Conservation (phyloP, 2,113 vertebrate species). For the Ploceus nigricollis region DNA sequence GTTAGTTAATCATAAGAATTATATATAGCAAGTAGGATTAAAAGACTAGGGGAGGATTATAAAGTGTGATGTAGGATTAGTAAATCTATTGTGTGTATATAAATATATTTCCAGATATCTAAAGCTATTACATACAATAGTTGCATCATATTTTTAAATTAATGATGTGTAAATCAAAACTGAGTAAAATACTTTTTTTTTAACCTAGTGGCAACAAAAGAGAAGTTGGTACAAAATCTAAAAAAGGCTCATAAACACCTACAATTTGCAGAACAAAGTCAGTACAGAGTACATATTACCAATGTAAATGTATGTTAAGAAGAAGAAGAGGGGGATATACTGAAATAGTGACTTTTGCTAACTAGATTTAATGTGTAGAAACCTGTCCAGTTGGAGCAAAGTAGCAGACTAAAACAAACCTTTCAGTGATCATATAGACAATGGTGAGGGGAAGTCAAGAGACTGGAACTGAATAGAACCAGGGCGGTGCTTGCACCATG, state of each 20-base stretch:
- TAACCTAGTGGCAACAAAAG: neutral
- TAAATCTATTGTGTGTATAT: neutral
- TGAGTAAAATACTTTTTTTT: neutral
- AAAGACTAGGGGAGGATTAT: neutral
- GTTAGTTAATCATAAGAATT: slow-evolving; percentile 22
- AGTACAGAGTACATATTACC: neutral
- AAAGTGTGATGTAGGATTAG: neutral
- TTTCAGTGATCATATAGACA: fast-evolving
- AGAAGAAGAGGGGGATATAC: neutral
- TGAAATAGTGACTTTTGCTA: neutral
- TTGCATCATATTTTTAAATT: neutral
- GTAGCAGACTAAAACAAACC: neutral
- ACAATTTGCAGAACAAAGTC: neutral
- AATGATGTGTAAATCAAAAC: neutral
- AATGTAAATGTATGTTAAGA: neutral
- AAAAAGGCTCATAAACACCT: neutral
- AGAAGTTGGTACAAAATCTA: neutral
- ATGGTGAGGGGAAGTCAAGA: neutral
- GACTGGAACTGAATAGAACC: neutral
- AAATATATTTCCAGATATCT: neutral
- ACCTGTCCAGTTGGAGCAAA: neutral
- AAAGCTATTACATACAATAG: neutral
- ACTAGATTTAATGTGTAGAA: neutral
- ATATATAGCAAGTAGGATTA: neutral
- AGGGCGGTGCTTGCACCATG: fast-evolving